phyloP scores from a whole-genome alignment of 2,888 invertebrate genomes.

The Himalopsyche japonica region DNA sequence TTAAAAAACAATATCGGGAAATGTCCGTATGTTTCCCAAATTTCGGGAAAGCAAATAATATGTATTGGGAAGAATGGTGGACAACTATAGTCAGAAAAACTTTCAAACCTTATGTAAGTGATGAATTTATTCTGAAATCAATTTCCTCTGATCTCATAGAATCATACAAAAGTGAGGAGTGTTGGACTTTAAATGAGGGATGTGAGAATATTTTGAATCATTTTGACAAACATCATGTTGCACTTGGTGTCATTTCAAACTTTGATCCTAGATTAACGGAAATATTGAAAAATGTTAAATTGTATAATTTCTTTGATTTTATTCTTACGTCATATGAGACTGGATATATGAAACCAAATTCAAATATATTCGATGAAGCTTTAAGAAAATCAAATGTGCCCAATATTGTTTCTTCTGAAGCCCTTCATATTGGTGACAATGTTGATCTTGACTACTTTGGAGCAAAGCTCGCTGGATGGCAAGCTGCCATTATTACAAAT shows the following conservation, averaged over 20 bases:
- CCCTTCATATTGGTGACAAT: constrained; percentile 84
- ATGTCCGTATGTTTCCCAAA: constrained; percentile 76
- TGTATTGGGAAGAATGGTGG: constrained; percentile 88
- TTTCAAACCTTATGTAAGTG: constrained; percentile 60
- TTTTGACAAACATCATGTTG: constrained; percentile 54
- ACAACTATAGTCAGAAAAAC: constrained; percentile 66
- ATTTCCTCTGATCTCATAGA: constrained; percentile 67
- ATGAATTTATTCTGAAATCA: constrained; percentile 44
- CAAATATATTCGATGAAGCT: constrained; percentile 71
- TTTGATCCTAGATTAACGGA: constrained; percentile 79
- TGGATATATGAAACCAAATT: constrained; percentile 75
- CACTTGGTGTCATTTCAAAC: constrained; percentile 83
- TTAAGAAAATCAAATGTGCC: constrained; percentile 53
- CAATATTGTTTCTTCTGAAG: constrained; percentile 61
- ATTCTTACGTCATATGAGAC: constrained; percentile 77
- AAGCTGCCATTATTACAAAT: constrained; percentile 56
- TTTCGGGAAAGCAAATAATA: constrained; percentile 70
- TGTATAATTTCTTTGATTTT: constrained; percentile 78
- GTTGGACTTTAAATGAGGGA: constrained; percentile 75
- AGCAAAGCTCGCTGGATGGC: constrained; percentile 76
- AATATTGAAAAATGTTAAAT: constrained; percentile 66
- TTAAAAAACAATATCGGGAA: constrained; percentile 66
- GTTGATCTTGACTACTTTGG: constrained; percentile 76
- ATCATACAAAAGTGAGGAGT: constrained; percentile 70
- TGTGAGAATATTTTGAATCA: constrained; percentile 66